Evolutionary conservation across 2,797 vertebrate genomes (phyloP), one percentile per base, ranked within the genome.

Genomic region (Rhabdomys pumilio): DNA sequence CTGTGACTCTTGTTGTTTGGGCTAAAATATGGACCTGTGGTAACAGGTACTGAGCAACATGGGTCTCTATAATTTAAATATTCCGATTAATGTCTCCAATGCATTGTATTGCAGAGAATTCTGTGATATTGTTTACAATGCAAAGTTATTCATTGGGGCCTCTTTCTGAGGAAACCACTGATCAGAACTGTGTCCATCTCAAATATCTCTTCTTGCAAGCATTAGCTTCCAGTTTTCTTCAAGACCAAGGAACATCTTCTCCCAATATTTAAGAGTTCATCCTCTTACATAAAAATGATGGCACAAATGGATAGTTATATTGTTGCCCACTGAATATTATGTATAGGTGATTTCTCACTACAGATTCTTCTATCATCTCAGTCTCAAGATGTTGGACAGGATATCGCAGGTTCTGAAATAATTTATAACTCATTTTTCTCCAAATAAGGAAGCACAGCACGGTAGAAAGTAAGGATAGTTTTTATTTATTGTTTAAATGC

Each of bases 1-100:
- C 53, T 24, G 1, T 17, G 57, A 75, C 26, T 77, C 26, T 17
- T 0, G 44, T n/a, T 20, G 1, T 13, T 50, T 5, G 3, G 0
- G 7, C 22, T 72, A 73, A 80, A 24, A 63, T 10, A 5, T 20
- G 24, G 63, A 41, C 65, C n/a, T 38, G 0, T 34, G 11, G 47
- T 57, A 69, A 72, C 47, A 29, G 6, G 24, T 24, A 34, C 34
- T 61, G 14, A 17, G 59, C 0, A n/a, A 41, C 10, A 5, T 61
- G 80, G 14, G 15, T 38, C n/a, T 88, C 69, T 31, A 8, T 1
- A 3, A 34, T 34, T 24, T 75, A 26, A 61, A 6, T 31, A 26
- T 38, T 34, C 11, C 47, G 41, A 65, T 55, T 47, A 17, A 38
- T 7, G 4, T 4, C 7, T 34, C 61, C 31, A 24, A 1, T 26